These are phyloP conservation scores for Cynaeus angustus DNA, from an alignment of 2,888 invertebrate species.

Conservation along the genomic window DNA sequence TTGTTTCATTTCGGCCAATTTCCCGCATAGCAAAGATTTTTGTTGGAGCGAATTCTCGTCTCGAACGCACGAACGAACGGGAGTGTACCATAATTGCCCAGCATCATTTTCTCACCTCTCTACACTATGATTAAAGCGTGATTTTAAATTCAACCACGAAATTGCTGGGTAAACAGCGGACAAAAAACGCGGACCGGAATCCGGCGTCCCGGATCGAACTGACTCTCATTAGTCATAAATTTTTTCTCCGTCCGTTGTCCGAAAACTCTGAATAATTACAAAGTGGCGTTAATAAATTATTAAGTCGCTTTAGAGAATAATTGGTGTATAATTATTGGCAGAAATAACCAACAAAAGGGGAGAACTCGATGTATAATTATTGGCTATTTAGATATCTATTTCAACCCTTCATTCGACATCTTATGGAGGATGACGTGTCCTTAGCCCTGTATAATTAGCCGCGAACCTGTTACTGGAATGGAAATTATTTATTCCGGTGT, in stretches of 20 bases:
- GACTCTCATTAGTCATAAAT: constrained; percentile 12
- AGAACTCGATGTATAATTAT: constrained; percentile 37
- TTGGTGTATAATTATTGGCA: constrained; percentile 44
- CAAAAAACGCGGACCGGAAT: constrained; percentile 31
- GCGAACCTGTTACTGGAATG: background rate
- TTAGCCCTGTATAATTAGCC: constrained; percentile 38
- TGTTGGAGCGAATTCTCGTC: background rate
- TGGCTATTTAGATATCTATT: constrained; percentile 42
- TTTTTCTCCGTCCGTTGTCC: constrained; percentile 8
- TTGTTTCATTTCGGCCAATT: constrained; percentile 41
- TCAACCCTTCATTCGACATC: constrained; percentile 39
- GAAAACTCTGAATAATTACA: constrained; percentile 27
- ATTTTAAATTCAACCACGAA: constrained; percentile 34
- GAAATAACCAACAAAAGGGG: constrained; percentile 46
- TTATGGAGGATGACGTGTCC: constrained; percentile 34
- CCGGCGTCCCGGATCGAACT: constrained; percentile 14
- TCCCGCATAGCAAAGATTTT: constrained; percentile 22
- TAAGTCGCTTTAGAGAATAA: constrained; percentile 27
- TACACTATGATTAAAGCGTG: constrained; percentile 63
- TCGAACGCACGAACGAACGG: background rate
- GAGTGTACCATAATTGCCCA: constrained; percentile 55
- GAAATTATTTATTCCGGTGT: too few relatives aligned
- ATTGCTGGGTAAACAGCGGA: constrained; percentile 37
- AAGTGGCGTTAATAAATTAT: constrained; percentile 39
- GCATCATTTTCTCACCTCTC: constrained; percentile 65